Base-by-base conservation (phyloP, 2,797 vertebrate genomes). In the Glossophaga mutica region DNA sequence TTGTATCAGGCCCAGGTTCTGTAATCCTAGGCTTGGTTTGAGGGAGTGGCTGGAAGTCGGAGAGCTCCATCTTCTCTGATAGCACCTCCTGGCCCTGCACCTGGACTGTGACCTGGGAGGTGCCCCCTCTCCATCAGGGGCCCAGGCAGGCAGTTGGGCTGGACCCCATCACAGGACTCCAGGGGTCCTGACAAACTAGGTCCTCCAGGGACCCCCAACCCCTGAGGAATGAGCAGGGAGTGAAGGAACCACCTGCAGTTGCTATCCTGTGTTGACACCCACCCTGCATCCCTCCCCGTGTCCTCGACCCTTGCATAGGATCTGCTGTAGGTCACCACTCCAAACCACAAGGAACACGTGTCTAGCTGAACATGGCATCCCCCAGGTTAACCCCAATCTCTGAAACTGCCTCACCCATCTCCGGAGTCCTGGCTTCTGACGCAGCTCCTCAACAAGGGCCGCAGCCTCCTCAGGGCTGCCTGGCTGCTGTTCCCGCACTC, bases 21-120 rank as follows among this genome's bases (percentile, higher is more conserved):
- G 77, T 29, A 73, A 55, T 85, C 48, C 22, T 62, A 86, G 57
- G 79, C 52, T 83, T 74, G 62, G 67, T 71, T 21, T 82, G 82
- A 91, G 57, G 91, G 32, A 83, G 18, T 42, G 92, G 34, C 50
- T 97, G 96, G 88, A 96, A 96, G 62, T 74, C 18, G 34, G 86
- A 94, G 52, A 90, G 57, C 37, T 96, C 97, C 77, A 70, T 96
- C 87, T 96, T 96, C 88, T 97, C 97, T 46, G 95, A 96, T 37
- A 97, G 92, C 71, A 97, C 68, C 32, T 96, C 94, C 73, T 90
- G 96, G 50, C 96, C 97, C 55, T 96, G 94, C 5, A 96, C 95
- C 68, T 96, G 96, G 59, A 97, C 95, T 52, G 97, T 97, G 59
- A 97, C 94, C 97, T 97, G 90, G 52, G 73, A 97, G 95, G 73